Percentiles rank a stretch among this genome's conserved stretches.
Evolutionary conservation across 2,113 vertebrate genomes (phyloP).

Genomic region (Ameiurus melas): DNA sequence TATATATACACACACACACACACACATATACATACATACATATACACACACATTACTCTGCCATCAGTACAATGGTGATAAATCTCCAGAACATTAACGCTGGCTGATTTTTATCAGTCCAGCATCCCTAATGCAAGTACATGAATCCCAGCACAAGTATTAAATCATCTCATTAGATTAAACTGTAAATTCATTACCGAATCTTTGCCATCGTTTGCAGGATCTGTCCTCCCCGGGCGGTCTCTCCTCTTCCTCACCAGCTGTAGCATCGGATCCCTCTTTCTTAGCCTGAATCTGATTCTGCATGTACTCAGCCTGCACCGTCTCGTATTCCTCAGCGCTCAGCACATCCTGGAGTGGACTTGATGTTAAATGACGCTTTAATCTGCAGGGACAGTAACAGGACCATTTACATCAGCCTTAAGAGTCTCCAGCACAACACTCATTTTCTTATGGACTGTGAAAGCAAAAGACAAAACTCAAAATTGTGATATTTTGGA

Average conservation of each 20-base stretch:
- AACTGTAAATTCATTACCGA: constrained; percentile 44
- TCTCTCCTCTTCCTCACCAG: constrained; percentile 62
- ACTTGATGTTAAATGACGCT: constrained; percentile 70
- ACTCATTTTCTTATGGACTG: constrained; percentile 43
- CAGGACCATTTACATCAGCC: constrained; percentile 15
- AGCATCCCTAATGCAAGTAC: background rate
- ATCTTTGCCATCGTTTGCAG: constrained; percentile 64
- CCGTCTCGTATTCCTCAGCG: constrained; percentile 73
- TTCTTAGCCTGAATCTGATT: constrained; percentile 64
- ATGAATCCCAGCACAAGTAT: background rate
- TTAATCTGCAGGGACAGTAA: constrained; percentile 69
- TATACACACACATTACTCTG: background rate
- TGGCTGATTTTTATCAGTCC: background rate
- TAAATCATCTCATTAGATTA: background rate
- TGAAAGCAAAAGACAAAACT: constrained; percentile 44
- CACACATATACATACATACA: no score
- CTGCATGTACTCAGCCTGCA: constrained; percentile 68
- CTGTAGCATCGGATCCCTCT: constrained; percentile 66
- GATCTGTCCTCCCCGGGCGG: constrained; percentile 77
- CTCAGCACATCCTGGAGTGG: constrained; percentile 71
- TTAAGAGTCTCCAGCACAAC: background rate
- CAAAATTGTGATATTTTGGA: constrained; percentile 53
- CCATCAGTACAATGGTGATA: background rate
- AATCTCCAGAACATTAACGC: background rate
- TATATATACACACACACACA: background rate